Conservation (phyloP, 2,113 vertebrate species). For the Cyprinodon tularosa region DNA sequence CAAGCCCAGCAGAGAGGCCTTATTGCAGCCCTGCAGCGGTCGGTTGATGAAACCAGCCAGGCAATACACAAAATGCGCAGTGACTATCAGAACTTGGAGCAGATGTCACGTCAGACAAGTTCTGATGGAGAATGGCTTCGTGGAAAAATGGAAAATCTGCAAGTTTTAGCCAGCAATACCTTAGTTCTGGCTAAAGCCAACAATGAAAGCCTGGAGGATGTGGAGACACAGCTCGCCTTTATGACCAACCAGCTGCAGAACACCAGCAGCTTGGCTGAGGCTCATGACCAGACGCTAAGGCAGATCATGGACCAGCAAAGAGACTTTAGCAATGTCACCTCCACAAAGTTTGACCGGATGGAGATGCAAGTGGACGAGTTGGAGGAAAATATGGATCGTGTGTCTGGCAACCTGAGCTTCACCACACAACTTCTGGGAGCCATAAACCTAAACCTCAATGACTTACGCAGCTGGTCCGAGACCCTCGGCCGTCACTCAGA, state of each 20-base stretch:
- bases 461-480: slow-evolving; percentile 89
- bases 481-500: slow-evolving; percentile 90
- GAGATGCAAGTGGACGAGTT: slow-evolving; percentile 87
- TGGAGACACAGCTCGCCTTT: slow-evolving; percentile 85
- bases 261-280: slow-evolving; percentile 85
- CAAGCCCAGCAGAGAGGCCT: slow-evolving; percentile 89
- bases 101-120: slow-evolving; percentile 85
- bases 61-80: slow-evolving; percentile 88
- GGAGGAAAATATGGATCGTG: slow-evolving; percentile 87
- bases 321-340: slow-evolving; percentile 86
- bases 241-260: slow-evolving; percentile 89
- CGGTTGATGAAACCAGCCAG: slow-evolving; percentile 87
- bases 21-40: slow-evolving; percentile 85
- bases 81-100: slow-evolving; percentile 90
- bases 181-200: slow-evolving; percentile 88
- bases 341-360: slow-evolving; percentile 83
- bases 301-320: slow-evolving; percentile 90
- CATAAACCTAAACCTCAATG: slow-evolving; percentile 88
- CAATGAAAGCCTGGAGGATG: slow-evolving; percentile 90
- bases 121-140: slow-evolving; percentile 90
- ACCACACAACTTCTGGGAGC: slow-evolving; percentile 90
- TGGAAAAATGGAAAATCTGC: slow-evolving; percentile 88
- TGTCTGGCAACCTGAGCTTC: slow-evolving; percentile 93
- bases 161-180: slow-evolving; percentile 85
- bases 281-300: slow-evolving; percentile 87